These are phyloP conservation scores for Procavia capensis DNA, from an alignment of 2,113 vertebrate genomes.

Conservation along the genomic window DNA sequence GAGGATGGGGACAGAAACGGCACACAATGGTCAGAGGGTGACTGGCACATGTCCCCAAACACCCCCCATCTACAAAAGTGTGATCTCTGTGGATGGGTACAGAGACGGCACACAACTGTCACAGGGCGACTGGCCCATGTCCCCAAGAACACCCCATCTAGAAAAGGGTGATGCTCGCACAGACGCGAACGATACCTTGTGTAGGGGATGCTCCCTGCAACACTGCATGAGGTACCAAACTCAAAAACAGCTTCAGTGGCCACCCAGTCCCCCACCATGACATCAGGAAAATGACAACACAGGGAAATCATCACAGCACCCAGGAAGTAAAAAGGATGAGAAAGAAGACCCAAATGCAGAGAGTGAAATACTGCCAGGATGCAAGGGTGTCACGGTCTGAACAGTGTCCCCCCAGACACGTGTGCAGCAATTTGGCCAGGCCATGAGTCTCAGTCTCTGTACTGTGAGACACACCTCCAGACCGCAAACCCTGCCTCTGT, in stretches of 20 bases:
- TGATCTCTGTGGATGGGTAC: not conserved
- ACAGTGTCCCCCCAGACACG: too few species aligned
- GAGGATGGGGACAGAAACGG: not conserved
- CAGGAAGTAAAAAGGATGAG: not conserved
- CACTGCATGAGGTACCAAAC: not conserved
- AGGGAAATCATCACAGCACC: not conserved
- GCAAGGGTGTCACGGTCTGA: too few species aligned
- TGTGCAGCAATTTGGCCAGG: too few species aligned
- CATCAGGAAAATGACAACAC: not conserved
- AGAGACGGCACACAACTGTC: too few species aligned
- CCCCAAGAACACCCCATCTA: not conserved
- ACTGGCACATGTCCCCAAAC: not conserved
- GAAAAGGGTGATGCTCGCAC: too few species aligned
- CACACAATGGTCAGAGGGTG: rapidly evolving
- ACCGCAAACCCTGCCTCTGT: too few species aligned
- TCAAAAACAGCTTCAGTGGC: not conserved
- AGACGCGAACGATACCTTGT: not conserved
- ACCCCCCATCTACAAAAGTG: not conserved
- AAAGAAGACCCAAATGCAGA: not conserved
- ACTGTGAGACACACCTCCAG: too few species aligned
- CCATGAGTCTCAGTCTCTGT: too few species aligned
- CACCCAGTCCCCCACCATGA: not conserved
- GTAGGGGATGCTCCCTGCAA: not conserved
- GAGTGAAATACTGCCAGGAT: not conserved
- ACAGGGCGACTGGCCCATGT: not conserved